phyloP scores from a whole-genome alignment of 2,888 invertebrate species.

The Arge pagana region DNA sequence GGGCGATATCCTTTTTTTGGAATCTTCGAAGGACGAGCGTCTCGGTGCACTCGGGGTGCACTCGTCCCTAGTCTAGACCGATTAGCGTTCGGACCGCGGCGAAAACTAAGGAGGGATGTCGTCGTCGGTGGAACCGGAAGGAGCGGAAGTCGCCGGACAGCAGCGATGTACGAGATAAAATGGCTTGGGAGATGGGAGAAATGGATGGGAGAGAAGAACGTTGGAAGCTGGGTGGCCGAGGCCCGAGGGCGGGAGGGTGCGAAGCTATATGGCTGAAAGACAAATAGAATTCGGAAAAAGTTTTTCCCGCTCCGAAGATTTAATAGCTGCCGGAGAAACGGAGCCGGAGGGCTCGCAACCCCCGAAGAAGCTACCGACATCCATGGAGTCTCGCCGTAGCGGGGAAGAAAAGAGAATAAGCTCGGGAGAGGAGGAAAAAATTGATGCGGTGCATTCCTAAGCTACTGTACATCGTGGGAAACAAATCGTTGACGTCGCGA shows the following conservation, averaged over 20 bases:
- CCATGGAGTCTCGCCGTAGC: neutral
- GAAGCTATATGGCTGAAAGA: conserved; percentile 38
- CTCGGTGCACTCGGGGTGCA: conserved; percentile 4
- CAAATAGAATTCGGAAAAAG: conserved; percentile 54
- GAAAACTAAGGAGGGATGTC: conserved; percentile 11
- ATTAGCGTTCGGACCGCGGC: conserved; percentile 8
- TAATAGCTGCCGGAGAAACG: conserved; percentile 41
- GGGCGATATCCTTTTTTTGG: no score
- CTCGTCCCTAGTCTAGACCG: conserved; percentile 13
- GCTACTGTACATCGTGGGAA: conserved; percentile 3
- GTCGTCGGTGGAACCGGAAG: conserved; percentile 17
- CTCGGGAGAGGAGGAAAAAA: conserved; percentile 2
- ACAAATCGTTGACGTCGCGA: conserved; percentile 10
- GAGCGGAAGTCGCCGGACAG: conserved; percentile 12
- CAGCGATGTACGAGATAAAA: conserved; percentile 16
- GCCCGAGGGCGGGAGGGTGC: neutral
- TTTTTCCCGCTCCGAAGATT: conserved; percentile 47
- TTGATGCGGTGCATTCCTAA: conserved; percentile 9
- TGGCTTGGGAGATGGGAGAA: no score
- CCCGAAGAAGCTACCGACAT: conserved; percentile 3
- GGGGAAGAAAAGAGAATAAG: neutral
- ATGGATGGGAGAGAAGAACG: no score
- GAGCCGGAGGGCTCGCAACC: neutral
- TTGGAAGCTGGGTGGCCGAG: no score
- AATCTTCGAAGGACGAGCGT: conserved; percentile 1